A percentile compares a stretch with the other conserved stretches of the same genome.
Evolutionary conservation across 2,797 vertebrate genomes (phyloP).

Genomic region (Amniataba percoides): DNA sequence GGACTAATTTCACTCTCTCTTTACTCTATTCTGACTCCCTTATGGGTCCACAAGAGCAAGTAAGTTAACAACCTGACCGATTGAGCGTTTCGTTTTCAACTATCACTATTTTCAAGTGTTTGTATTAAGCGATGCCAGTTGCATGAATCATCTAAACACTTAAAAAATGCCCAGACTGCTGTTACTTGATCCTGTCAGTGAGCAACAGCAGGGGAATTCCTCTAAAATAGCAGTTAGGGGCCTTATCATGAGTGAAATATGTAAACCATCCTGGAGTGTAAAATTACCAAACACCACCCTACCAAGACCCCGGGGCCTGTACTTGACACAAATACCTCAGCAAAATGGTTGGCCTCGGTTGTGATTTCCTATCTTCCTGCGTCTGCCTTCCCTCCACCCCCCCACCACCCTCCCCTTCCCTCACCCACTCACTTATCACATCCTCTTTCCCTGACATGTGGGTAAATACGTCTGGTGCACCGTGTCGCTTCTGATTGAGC

Average conservation of each 20-base stretch:
- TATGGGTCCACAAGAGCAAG: background rate
- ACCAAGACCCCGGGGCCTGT: slow-evolving; percentile 53
- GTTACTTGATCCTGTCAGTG: slow-evolving; percentile 52
- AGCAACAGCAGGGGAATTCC: slow-evolving; percentile 64
- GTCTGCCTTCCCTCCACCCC: slow-evolving; percentile 21
- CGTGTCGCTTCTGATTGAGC: slow-evolving; percentile 38
- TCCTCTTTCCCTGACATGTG: slow-evolving; percentile 65
- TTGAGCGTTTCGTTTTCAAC: slow-evolving; percentile 3
- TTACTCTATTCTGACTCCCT: background rate
- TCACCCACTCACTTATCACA: slow-evolving; percentile 59
- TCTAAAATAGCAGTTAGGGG: slow-evolving; percentile 51
- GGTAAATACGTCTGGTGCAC: slow-evolving; percentile 53
- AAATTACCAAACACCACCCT: slow-evolving; percentile 71
- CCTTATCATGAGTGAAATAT: slow-evolving; percentile 76
- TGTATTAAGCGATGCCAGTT: slow-evolving; percentile 41
- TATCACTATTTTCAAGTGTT: slow-evolving; percentile 18
- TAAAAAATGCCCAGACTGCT: slow-evolving; percentile 24
- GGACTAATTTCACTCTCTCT: background rate
- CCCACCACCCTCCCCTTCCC: slow-evolving; percentile 29
- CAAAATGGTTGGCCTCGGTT: slow-evolving; percentile 66
- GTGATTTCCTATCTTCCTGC: slow-evolving; percentile 70
- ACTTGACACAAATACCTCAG: slow-evolving; percentile 71
- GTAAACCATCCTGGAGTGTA: slow-evolving; percentile 71
- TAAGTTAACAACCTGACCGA: background rate
- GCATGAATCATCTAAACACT: slow-evolving; percentile 54